Evolutionary conservation across 2,888 invertebrate species (phyloP).

Genomic region (Coelopa pilipes): DNA sequence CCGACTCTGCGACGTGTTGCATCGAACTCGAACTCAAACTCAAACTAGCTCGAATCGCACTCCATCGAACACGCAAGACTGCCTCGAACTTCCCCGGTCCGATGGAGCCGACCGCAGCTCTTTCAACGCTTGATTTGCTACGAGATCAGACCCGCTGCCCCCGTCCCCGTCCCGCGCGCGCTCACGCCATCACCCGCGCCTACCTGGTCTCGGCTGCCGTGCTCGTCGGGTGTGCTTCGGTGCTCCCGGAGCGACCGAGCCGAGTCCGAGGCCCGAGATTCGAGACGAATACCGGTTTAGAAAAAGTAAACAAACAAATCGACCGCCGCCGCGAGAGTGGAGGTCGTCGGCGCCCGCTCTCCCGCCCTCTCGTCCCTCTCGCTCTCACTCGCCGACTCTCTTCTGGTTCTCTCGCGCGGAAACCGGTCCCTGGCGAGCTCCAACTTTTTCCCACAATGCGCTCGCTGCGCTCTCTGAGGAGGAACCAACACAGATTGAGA

Average conservation of each 20-base stretch:
- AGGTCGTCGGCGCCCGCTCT: neutral
- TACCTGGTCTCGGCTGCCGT: no score
- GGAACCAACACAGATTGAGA: neutral
- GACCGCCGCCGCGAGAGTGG: neutral
- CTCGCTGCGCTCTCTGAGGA: neutral
- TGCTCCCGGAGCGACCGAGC: neutral
- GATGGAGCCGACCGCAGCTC: neutral
- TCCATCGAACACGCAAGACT: neutral
- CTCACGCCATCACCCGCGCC: no score
- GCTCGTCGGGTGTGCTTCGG: neutral
- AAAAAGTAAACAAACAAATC: conserved; percentile 7
- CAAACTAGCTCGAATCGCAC: conserved; percentile 11
- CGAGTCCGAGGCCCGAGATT: neutral
- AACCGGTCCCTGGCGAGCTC: conserved; percentile 28
- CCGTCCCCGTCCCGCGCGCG: no score
- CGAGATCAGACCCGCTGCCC: neutral
- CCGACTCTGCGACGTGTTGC: no score
- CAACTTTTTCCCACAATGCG: conserved; percentile 24
- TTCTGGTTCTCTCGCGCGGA: neutral
- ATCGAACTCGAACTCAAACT: no score
- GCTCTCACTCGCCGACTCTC: conserved; percentile 11
- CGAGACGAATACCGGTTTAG: conserved; percentile 23
- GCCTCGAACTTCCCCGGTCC: neutral
- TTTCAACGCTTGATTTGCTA: conserved; percentile 27
- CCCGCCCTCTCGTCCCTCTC: neutral